Evolutionary conservation across 2,888 invertebrate genomes (phyloP).

Genomic region (Sialis fuliginosa): DNA sequence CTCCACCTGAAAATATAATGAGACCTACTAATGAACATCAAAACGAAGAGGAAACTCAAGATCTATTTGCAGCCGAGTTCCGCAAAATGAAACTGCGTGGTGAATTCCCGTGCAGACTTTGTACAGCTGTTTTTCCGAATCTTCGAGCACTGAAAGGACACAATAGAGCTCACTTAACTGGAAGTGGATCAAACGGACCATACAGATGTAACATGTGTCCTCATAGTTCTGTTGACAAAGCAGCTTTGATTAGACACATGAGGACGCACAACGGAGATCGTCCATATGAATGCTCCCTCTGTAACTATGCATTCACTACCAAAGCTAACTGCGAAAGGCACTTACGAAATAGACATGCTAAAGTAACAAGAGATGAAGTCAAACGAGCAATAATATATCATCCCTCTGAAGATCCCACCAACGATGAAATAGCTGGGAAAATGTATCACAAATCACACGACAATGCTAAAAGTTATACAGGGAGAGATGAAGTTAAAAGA

Average conservation of each 20-base stretch:
- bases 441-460: background rate
- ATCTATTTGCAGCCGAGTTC: slow-evolving; percentile 68
- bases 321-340: slow-evolving; percentile 96
- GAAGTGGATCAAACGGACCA: slow-evolving; percentile 52
- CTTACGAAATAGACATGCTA: slow-evolving; percentile 77
- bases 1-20: background rate
- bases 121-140: slow-evolving; percentile 74
- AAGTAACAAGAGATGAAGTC: slow-evolving; percentile 72
- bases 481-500: background rate
- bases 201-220: slow-evolving; percentile 90
- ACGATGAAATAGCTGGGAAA: slow-evolving; percentile 42
- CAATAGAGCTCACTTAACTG: slow-evolving; percentile 68
- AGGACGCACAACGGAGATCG: slow-evolving; percentile 89
- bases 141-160: slow-evolving; percentile 80
- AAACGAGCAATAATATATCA: slow-evolving; percentile 77
- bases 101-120: slow-evolving; percentile 81
- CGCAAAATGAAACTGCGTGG: slow-evolving; percentile 79
- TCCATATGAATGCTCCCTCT: slow-evolving; percentile 87
- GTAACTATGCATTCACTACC: slow-evolving; percentile 91
- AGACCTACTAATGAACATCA: slow-evolving; percentile 5
- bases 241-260: slow-evolving; percentile 80
- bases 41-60: slow-evolving; percentile 59
- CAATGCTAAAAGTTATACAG: too few relatives aligned
- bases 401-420: slow-evolving; percentile 68
- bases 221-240: slow-evolving; percentile 77